Evolutionary conservation across 2,888 invertebrate genomes (phyloP).

Genomic region (Epinotia ramella): DNA sequence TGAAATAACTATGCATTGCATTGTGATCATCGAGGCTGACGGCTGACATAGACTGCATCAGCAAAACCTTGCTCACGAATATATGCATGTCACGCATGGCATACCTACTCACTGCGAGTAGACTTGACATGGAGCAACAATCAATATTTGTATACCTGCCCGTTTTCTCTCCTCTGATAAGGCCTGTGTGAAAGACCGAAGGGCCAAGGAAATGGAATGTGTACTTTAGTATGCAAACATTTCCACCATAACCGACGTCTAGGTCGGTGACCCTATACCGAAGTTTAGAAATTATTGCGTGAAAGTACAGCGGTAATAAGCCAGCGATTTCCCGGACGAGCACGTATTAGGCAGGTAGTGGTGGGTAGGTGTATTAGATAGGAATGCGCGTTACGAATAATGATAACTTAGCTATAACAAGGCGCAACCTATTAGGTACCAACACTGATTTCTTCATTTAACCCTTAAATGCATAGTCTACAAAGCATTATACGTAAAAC

Average conservation of each 20-base stretch:
- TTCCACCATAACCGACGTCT: conserved; percentile 25
- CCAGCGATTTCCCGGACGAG: conserved; percentile 42
- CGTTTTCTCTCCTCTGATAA: conserved; percentile 26
- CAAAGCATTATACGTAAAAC: no score
- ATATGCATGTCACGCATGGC: conserved; percentile 56
- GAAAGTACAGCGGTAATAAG: conserved; percentile 39
- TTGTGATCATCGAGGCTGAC: conserved; percentile 9
- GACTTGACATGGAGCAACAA: conserved; percentile 48
- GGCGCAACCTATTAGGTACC: conserved; percentile 4
- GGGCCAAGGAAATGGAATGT: conserved; percentile 30
- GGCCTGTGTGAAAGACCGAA: conserved; percentile 19
- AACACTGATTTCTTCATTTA: conserved; percentile 14
- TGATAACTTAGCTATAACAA: conserved; percentile 23
- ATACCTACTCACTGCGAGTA: conserved; percentile 51
- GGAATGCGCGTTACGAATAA: conserved; percentile 44
- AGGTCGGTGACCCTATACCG: conserved; percentile 13
- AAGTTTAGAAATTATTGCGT: conserved; percentile 41
- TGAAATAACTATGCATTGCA: conserved; percentile 23
- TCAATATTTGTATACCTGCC: conserved; percentile 48
- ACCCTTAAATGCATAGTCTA: no score
- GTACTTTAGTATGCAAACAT: conserved; percentile 33
- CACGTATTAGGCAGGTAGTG: conserved; percentile 24
- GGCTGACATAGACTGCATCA: conserved; percentile 48
- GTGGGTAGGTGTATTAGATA: conserved; percentile 35
- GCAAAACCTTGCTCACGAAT: conserved; percentile 51